A percentile compares a stretch with the other conserved stretches of the same genome.
These are phyloP conservation scores for Leuctra nigra DNA, from an alignment of 2,888 invertebrate species.

Conservation along the genomic window DNA sequence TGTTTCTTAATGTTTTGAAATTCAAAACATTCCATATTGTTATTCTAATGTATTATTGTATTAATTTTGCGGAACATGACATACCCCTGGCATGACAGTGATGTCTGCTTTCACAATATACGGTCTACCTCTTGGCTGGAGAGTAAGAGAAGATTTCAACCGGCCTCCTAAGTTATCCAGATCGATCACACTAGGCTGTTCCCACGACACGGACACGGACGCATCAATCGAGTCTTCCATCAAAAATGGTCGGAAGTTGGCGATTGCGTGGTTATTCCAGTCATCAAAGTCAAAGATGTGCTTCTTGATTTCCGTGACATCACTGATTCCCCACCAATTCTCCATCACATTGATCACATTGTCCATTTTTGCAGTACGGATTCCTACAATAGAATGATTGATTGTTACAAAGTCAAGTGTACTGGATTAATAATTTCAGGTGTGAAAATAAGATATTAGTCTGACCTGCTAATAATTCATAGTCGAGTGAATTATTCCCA, in stretches of 20 bases:
- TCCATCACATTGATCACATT: constrained; percentile 81
- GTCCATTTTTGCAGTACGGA: constrained; percentile 74
- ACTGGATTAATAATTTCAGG: not conserved
- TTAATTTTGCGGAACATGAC: not conserved
- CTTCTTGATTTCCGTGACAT: constrained; percentile 64
- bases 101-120: constrained; percentile 83
- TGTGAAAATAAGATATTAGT: not conserved
- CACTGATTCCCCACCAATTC: constrained; percentile 94
- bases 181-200: constrained; percentile 49
- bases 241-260: constrained; percentile 82
- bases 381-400: constrained; percentile 19
- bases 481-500: constrained; percentile 73
- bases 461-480: constrained; percentile 82
- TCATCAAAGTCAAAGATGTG: constrained; percentile 97
- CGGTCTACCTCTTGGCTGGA: constrained; percentile 59
- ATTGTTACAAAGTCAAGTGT: not conserved
- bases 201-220: constrained; percentile 64
- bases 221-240: constrained; percentile 68
- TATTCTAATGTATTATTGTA: too few relatives aligned
- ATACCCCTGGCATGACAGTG: constrained; percentile 85
- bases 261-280: constrained; percentile 97
- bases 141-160: constrained; percentile 55
- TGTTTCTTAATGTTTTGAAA: too few relatives aligned
- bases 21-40: too few relatives aligned
- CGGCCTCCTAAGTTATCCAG: constrained; percentile 70